Conservation (phyloP, 2,888 invertebrate genomes). For the Xanthia icteritia region DNA sequence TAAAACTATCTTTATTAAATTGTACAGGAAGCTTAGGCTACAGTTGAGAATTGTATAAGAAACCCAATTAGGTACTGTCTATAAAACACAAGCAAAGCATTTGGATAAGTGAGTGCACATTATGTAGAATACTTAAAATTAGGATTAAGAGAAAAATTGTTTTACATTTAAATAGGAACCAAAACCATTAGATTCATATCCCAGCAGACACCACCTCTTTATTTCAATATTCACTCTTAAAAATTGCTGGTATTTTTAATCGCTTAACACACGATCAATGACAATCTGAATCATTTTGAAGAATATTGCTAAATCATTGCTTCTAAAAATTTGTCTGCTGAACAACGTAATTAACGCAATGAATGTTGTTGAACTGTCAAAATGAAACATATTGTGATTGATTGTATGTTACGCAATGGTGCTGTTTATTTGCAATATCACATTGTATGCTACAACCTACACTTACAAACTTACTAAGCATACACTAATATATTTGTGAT, state of each 20-base stretch:
- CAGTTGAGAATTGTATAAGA: conserved; percentile 3
- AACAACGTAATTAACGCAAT: too few species aligned
- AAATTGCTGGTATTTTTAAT: too few species aligned
- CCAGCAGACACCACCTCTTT: neutral
- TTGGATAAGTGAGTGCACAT: conserved; percentile 8
- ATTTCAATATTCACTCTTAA: neutral
- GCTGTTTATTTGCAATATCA: neutral
- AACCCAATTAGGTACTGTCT: conserved; percentile 18
- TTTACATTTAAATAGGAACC: neutral
- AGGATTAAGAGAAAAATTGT: neutral
- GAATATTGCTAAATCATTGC: too few species aligned
- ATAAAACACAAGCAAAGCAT: conserved; percentile 39
- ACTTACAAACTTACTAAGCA: neutral
- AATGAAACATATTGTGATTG: too few species aligned
- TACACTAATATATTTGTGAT: neutral
- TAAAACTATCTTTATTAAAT: neutral
- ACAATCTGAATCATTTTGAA: too few species aligned
- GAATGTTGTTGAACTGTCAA: too few species aligned
- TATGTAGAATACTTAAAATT: neutral
- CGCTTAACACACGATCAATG: too few species aligned
- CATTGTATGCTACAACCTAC: neutral
- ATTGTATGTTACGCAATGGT: too few species aligned
- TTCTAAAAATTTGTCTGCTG: too few species aligned
- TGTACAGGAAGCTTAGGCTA: neutral
- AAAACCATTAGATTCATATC: neutral